A percentile compares a stretch with the other conserved stretches of the same genome.
phyloP scores from a whole-genome alignment of 2,888 invertebrate species.

The Bugula neritina region DNA sequence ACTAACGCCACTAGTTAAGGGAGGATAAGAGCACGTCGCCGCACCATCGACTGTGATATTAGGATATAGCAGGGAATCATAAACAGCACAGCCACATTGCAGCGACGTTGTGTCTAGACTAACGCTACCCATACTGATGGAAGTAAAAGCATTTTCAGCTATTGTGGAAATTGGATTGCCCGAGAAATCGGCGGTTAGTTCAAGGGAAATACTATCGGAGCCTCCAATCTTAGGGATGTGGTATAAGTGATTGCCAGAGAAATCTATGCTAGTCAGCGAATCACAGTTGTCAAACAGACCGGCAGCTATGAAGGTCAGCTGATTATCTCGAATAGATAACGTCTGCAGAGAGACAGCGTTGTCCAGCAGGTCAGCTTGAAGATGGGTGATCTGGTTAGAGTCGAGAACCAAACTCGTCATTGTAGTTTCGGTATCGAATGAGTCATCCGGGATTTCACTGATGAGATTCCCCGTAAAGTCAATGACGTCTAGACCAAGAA shows the following conservation, averaged over 20 bases:
- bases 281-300: constrained; percentile 32
- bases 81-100: constrained; percentile 1
- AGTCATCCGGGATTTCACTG: constrained; percentile 33
- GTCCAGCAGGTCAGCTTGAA: constrained; percentile 35
- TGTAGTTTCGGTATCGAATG: constrained; percentile 33
- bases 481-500: constrained; percentile 32
- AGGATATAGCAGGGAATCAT: not conserved
- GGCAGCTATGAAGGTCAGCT: constrained; percentile 28
- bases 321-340: not conserved
- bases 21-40: not conserved
- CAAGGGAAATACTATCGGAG: not conserved
- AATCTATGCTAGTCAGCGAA: constrained; percentile 28
- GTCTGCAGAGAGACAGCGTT: constrained; percentile 28
- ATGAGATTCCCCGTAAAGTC: constrained; percentile 32
- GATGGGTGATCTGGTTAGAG: constrained; percentile 33
- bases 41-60: not conserved
- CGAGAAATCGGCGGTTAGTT: not conserved
- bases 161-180: not conserved
- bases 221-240: constrained; percentile 5
- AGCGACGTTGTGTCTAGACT: not conserved
- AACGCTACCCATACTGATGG: not conserved
- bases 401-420: constrained; percentile 32
- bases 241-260: not conserved
- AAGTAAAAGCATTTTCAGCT: not conserved
- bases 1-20: not conserved